Base-by-base conservation (phyloP, 2,797 vertebrate species). In the Gallirallus australis region DNA sequence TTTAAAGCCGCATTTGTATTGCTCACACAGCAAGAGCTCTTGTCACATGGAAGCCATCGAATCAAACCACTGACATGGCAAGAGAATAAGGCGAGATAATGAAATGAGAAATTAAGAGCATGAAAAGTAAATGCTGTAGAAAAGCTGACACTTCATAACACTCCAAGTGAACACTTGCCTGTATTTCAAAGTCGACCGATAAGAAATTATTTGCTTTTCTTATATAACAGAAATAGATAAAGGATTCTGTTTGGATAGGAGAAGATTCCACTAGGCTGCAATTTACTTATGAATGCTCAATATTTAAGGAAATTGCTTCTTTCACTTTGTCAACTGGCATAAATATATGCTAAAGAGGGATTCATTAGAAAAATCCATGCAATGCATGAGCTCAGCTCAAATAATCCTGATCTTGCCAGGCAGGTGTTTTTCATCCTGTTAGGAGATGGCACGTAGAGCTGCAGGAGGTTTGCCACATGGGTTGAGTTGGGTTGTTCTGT, bases 141-240 rank as follows among this genome's bases (percentile, higher is more conserved):
- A 97, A 94, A 96, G 96, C 96, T 97, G 97, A 95, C 96, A 96
- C 80, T 93, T 96, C 94, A 87, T 90, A 96, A 96, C 57, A 80
- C 90, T 94, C 65, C 33, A 53, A 91, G 89, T 75, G 86, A 97
- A 84, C 86, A 73, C 76, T 95, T 86, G 93, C 90, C 82, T 90
- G 77, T 77, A 82, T 97, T 97, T 96, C 96, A 96, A 95, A 96
- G 94, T 93, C 57, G 1, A 78, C 86, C n/a, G 96, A 97, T 97
- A 96, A 97, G 92, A 94, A 97, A 96, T 97, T 86, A 95, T 96
- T 96, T 94, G 92, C 94, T 96, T 89, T 82, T 93, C 95, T 96
- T 96, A 96, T 83, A 73, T 93, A 97, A 97, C 93, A 91, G 96
- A 96, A 97, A 93, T 79, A 94, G 94, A 97, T 95, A 97, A 96